These are phyloP conservation scores for Araneus ventricosus DNA, from an alignment of 1,140 invertebrate genomes.

Conservation along the genomic window DNA sequence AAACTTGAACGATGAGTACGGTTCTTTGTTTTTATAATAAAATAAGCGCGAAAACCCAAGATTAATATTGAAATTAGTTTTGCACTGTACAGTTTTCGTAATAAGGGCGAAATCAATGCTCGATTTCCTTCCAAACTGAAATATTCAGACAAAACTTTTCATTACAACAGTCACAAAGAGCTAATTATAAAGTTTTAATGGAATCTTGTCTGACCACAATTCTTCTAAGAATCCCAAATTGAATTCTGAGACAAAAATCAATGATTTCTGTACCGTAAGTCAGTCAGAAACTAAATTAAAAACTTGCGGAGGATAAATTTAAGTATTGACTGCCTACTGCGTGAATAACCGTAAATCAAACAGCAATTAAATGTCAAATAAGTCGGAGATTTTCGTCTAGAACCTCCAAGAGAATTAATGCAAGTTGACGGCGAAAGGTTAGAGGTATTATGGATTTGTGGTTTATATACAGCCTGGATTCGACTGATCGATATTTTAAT, in stretches of 20 bases:
- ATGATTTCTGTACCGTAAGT: background rate
- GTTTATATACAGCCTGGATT: background rate
- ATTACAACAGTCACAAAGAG: background rate
- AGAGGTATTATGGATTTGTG: slow-evolving; percentile 14
- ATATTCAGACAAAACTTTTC: no score
- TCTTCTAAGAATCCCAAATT: background rate
- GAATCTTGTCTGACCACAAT: background rate
- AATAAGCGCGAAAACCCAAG: no score
- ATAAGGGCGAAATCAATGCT: no score
- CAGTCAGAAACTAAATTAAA: background rate
- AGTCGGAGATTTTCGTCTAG: background rate
- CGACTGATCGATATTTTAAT: background rate
- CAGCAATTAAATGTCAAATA: slow-evolving; percentile 27
- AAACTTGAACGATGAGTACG: no score
- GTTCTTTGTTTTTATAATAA: no score
- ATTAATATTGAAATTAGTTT: no score
- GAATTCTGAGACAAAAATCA: background rate
- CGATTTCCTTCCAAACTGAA: no score
- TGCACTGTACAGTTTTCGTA: no score
- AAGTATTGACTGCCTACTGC: background rate
- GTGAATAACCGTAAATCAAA: slow-evolving; percentile 1
- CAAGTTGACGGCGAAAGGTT: slow-evolving; percentile 13
- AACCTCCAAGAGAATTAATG: background rate
- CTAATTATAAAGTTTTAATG: background rate
- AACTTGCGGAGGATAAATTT: slow-evolving; percentile 2